Evolutionary conservation across 2,888 invertebrate genomes (phyloP).

Genomic region (Chironomus tentans): DNA sequence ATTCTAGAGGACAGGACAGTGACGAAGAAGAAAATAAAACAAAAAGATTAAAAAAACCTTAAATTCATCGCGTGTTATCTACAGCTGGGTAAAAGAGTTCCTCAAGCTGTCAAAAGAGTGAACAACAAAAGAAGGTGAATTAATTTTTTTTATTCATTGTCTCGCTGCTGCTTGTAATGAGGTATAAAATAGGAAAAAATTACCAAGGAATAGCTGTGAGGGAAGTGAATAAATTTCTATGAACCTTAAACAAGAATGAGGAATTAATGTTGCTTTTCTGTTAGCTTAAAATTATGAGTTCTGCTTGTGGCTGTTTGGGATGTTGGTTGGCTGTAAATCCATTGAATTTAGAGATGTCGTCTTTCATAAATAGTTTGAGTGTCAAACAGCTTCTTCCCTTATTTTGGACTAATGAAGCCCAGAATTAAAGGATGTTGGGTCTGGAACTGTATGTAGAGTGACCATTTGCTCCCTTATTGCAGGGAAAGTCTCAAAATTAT

Average conservation of each 20-base stretch:
- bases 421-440: too few species aligned
- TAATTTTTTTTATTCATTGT: background rate
- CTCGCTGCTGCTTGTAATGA: background rate
- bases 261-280: background rate
- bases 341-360: too few species aligned
- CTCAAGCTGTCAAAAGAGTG: background rate
- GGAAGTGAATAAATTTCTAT: background rate
- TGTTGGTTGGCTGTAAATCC: background rate
- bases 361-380: too few species aligned
- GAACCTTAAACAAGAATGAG: background rate
- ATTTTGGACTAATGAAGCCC: too few species aligned
- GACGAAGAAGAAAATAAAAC: background rate
- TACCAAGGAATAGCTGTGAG: background rate
- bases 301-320: background rate
- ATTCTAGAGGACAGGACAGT: too few species aligned
- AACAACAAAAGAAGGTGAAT: background rate
- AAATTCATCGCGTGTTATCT: background rate
- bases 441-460: too few species aligned
- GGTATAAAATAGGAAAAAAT: constrained; percentile 7
- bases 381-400: too few species aligned
- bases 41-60: background rate
- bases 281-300: background rate
- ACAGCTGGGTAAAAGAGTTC: background rate
- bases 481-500: too few species aligned
- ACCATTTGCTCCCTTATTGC: too few species aligned